Evolutionary conservation across 2,888 invertebrate species (phyloP).

Genomic region (Acleris holmiana): DNA sequence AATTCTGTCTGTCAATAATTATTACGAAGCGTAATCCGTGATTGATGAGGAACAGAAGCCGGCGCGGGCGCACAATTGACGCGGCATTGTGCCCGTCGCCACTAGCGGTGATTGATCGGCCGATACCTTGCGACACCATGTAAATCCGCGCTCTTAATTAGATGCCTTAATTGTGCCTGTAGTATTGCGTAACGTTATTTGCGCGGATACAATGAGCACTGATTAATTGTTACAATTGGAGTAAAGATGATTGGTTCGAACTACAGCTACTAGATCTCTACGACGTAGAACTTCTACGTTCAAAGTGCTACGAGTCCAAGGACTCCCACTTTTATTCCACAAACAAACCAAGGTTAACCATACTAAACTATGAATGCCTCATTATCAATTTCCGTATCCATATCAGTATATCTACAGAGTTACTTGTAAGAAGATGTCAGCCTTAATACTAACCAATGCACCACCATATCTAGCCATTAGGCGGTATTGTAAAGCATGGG

Average conservation of each 20-base stretch:
- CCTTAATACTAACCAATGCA: not conserved
- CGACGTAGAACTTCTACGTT: conserved; percentile 42
- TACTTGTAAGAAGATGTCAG: not conserved
- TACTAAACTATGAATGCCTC: no score
- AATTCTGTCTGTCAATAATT: conserved; percentile 74
- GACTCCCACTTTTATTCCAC: no score
- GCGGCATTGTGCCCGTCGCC: conserved; percentile 61
- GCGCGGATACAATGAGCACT: conserved; percentile 49
- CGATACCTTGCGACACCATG: conserved; percentile 55
- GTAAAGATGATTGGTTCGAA: conserved; percentile 43
- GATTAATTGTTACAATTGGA: conserved; percentile 53
- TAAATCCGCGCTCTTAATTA: conserved; percentile 67
- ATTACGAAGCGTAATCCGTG: conserved; percentile 71
- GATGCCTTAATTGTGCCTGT: conserved; percentile 62
- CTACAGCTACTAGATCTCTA: conserved; percentile 41
- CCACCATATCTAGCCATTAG: conserved; percentile 3
- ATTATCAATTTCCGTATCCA: no score
- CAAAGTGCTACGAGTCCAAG: conserved; percentile 37
- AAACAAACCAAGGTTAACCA: no score
- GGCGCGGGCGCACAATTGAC: conserved; percentile 66
- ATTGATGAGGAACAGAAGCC: conserved; percentile 78
- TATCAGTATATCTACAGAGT: no score
- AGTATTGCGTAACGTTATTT: conserved; percentile 59
- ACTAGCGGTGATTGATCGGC: conserved; percentile 61
- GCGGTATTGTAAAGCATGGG: conserved; percentile 22